Percentiles rank a stretch among this genome's conserved stretches.
Evolutionary conservation across 2,113 vertebrate species (phyloP).

Genomic region (Charadrius vociferus): DNA sequence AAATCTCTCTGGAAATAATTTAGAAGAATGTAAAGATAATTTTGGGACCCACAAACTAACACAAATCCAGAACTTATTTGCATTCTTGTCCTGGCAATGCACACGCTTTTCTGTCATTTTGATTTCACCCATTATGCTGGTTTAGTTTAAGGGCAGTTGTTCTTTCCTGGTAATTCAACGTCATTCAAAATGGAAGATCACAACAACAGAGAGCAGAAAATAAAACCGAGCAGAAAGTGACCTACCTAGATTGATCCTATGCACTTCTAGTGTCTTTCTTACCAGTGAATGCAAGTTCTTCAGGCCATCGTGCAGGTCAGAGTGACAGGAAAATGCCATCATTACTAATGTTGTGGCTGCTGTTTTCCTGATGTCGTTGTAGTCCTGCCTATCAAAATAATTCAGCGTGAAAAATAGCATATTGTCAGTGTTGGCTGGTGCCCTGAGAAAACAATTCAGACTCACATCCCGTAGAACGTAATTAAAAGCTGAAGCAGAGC

Average conservation of each 20-base stretch:
- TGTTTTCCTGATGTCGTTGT: not conserved
- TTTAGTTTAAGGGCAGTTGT: not conserved
- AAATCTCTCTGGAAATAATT: not conserved
- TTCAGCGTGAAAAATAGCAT: not conserved
- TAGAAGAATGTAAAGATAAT: not conserved
- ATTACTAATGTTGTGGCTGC: not conserved
- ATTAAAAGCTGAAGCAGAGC: not conserved
- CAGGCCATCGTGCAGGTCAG: not conserved
- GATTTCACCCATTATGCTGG: not conserved
- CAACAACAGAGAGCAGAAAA: not conserved
- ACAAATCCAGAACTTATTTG: not conserved
- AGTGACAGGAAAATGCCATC: not conserved
- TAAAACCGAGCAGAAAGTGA: not conserved
- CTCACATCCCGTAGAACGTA: not conserved
- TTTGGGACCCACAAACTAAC: not conserved
- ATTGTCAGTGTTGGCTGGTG: not conserved
- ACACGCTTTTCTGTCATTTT: not conserved
- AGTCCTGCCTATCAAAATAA: slow-evolving; percentile 1
- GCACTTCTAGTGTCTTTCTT: not conserved
- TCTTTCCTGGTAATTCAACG: not conserved
- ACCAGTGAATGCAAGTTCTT: not conserved
- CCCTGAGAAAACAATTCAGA: not conserved
- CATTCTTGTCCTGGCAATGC: not conserved
- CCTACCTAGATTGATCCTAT: not conserved
- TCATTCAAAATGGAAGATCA: not conserved